Percentiles rank a stretch among this genome's conserved stretches.
phyloP scores from a whole-genome alignment of 2,797 vertebrate species.

The Phataginus tricuspis region DNA sequence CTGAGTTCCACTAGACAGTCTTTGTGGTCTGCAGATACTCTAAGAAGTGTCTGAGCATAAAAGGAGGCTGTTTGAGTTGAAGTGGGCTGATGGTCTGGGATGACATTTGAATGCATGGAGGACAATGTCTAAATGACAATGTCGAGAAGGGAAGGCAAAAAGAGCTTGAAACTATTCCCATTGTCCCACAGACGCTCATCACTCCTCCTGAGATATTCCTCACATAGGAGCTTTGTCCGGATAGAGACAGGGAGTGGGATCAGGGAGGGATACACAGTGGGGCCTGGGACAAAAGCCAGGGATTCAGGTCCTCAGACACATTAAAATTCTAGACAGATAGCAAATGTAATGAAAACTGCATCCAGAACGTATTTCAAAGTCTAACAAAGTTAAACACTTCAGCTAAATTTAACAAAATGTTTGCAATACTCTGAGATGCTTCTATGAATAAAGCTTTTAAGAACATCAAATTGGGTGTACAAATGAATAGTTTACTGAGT shows the following conservation, averaged over 20 bases:
- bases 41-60: slow-evolving; percentile 86
- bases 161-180: slow-evolving; percentile 68
- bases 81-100: slow-evolving; percentile 82
- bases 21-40: slow-evolving; percentile 85
- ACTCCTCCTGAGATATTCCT: slow-evolving; percentile 81
- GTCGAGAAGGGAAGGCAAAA: slow-evolving; percentile 79
- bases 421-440: slow-evolving; percentile 48
- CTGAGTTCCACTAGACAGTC: slow-evolving; percentile 83
- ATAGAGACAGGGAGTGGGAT: slow-evolving; percentile 73
- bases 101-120: slow-evolving; percentile 86
- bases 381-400: slow-evolving; percentile 69
- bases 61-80: slow-evolving; percentile 84
- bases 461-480: slow-evolving; percentile 69
- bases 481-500: slow-evolving; percentile 68
- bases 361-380: slow-evolving; percentile 61
- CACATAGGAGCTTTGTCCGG: slow-evolving; percentile 82
- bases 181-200: slow-evolving; percentile 77
- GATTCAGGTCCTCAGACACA: slow-evolving; percentile 70
- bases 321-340: slow-evolving; percentile 78
- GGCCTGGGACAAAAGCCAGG: slow-evolving; percentile 78
- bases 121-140: slow-evolving; percentile 86
- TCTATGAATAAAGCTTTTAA: slow-evolving; percentile 63
- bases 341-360: slow-evolving; percentile 72
- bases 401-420: slow-evolving; percentile 68
- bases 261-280: slow-evolving; percentile 78